Percentiles rank a stretch among this genome's conserved stretches.
Conservation (phyloP, 2,888 invertebrate genomes). For the Trisateles emortualis region DNA sequence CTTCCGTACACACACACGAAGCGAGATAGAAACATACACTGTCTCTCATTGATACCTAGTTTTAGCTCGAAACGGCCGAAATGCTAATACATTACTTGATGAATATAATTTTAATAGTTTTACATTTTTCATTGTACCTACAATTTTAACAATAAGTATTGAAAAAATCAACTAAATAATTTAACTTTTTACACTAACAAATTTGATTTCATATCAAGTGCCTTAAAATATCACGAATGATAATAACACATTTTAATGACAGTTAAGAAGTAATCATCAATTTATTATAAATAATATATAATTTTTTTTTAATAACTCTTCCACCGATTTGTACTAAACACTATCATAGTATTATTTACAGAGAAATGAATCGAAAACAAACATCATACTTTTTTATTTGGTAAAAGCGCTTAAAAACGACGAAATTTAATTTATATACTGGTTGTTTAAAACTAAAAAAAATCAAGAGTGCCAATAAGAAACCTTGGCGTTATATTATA, state of each 20-base stretch:
- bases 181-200: conserved; percentile 21
- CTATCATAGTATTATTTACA: conserved; percentile 79
- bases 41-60: conserved; percentile 14
- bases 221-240: conserved; percentile 46
- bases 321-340: conserved; percentile 84
- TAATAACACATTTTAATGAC: conserved; percentile 37
- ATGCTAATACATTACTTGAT: neutral
- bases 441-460: conserved; percentile 27
- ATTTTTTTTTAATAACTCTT: conserved; percentile 63
- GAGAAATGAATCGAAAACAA: conserved; percentile 64
- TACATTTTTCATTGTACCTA: conserved; percentile 17
- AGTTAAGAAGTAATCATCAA: conserved; percentile 52
- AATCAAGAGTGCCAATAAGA: neutral
- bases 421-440: conserved; percentile 36
- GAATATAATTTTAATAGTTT: conserved; percentile 4
- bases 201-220: conserved; percentile 32
- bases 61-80: neutral
- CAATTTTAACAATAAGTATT: conserved; percentile 11
- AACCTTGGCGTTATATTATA: too few relatives aligned
- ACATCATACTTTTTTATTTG: conserved; percentile 69
- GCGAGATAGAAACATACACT: conserved; percentile 15
- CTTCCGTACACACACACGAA: neutral
- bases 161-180: conserved; percentile 18
- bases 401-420: conserved; percentile 76
- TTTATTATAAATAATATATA: conserved; percentile 59